A percentile compares a stretch with the other conserved stretches of the same genome.
These are phyloP conservation scores for Paracentrotus lividus DNA, from an alignment of 53 echinoderm and acorn worm genomes.

Conservation along the genomic window DNA sequence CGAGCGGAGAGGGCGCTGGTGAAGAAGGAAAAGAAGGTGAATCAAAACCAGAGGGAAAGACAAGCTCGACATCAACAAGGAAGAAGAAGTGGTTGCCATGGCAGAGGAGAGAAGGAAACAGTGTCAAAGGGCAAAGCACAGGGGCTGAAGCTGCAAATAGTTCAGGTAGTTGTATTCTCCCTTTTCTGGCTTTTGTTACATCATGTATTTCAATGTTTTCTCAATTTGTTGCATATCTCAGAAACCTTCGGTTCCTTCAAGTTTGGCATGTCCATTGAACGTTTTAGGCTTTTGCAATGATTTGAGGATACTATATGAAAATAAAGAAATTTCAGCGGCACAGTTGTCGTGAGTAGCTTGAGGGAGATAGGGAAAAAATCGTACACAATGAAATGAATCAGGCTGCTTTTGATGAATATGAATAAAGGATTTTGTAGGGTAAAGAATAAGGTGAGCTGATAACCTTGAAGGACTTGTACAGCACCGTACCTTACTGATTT, in stretches of 20 bases:
- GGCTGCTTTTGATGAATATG: background rate
- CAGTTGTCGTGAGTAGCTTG: too few species aligned
- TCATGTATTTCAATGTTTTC: too few species aligned
- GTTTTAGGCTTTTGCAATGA: too few species aligned
- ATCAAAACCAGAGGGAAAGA: conserved; percentile 54
- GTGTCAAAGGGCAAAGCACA: conserved; percentile 54
- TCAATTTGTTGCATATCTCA: too few species aligned
- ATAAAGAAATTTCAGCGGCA: too few species aligned
- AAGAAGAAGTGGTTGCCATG: conserved; percentile 73
- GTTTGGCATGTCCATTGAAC: too few species aligned
- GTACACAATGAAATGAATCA: background rate
- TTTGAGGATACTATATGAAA: too few species aligned
- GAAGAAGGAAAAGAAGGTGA: conserved; percentile 56
- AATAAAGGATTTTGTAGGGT: background rate
- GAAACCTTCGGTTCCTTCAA: too few species aligned
- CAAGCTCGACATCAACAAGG: conserved; percentile 59
- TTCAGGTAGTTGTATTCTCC: conserved; percentile 55
- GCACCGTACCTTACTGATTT: background rate
- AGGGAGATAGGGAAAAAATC: too few species aligned
- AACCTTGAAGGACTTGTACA: background rate
- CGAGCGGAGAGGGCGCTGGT: conserved; percentile 56
- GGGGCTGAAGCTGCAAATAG: conserved; percentile 27
- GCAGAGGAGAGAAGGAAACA: conserved; percentile 65
- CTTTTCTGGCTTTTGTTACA: background rate
- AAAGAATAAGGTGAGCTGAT: background rate